Conservation (phyloP, 2,797 vertebrate species). For the Scleropages formosus region DNA sequence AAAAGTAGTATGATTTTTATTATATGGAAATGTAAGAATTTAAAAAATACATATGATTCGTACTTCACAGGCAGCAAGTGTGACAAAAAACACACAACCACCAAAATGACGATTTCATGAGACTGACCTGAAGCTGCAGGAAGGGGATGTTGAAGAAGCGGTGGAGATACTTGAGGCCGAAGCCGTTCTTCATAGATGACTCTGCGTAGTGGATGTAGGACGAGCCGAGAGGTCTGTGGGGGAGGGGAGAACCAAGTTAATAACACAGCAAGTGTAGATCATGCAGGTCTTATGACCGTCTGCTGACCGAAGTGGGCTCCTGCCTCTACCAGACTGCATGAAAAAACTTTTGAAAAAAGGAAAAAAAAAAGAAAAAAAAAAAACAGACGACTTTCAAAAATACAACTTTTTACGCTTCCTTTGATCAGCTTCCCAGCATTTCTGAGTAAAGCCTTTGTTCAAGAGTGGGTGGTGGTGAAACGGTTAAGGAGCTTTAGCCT, state of each 20-base stretch:
- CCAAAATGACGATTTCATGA: background rate
- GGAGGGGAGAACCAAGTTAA: background rate
- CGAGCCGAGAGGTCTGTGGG: slow-evolving; percentile 71
- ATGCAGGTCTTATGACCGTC: slow-evolving; percentile 9
- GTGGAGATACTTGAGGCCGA: slow-evolving; percentile 81
- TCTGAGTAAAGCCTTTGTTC: background rate
- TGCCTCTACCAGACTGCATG: background rate
- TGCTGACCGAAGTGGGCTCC: background rate
- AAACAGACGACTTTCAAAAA: background rate
- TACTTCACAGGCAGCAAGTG: no score
- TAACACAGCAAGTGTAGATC: background rate
- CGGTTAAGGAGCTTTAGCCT: background rate
- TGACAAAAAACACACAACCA: no score
- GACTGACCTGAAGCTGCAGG: slow-evolving; percentile 79
- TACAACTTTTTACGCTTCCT: background rate
- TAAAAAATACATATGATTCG: no score
- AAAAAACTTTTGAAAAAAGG: slow-evolving; percentile 17
- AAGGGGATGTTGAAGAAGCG: slow-evolving; percentile 86
- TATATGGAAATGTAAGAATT: no score
- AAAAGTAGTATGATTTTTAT: no score
- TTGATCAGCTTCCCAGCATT: background rate
- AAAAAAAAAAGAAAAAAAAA: background rate
- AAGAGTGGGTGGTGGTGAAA: no score
- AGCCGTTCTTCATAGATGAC: slow-evolving; percentile 86
- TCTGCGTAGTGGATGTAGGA: slow-evolving; percentile 83